These are phyloP conservation scores for Acanthosepion lycidas DNA, from an alignment of 2,888 invertebrate species.

Conservation along the genomic window DNA sequence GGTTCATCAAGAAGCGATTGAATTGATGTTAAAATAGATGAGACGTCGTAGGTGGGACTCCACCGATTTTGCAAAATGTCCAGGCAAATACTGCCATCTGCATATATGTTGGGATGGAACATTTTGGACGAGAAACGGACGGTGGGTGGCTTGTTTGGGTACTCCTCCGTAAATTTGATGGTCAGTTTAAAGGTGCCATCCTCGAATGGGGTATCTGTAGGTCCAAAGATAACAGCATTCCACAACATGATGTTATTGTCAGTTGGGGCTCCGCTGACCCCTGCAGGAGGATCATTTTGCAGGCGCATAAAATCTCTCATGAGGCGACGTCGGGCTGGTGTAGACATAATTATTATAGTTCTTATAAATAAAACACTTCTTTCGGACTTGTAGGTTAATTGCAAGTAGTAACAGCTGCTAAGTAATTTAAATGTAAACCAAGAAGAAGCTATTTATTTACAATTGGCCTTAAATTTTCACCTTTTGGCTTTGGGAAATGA, in stretches of 20 bases:
- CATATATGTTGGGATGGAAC: constrained; percentile 99
- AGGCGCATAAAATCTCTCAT: constrained; percentile 77
- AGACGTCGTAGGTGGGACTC: constrained; percentile 76
- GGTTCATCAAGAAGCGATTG: constrained; percentile 99
- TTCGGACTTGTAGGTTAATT: no score
- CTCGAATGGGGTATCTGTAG: constrained; percentile 94
- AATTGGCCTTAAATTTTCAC: no score
- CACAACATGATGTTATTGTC: constrained; percentile 99
- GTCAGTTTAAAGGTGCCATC: constrained; percentile 99
- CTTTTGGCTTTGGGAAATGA: no score
- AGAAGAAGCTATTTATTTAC: no score
- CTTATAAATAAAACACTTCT: no score
- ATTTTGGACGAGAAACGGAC: constrained; percentile 99
- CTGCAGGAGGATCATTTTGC: constrained; percentile 99
- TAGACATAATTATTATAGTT: not conserved
- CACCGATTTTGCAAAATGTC: constrained; percentile 98
- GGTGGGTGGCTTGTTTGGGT: constrained; percentile 99
- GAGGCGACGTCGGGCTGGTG: constrained; percentile 34
- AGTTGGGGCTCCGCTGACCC: constrained; percentile 98
- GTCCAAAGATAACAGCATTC: constrained; percentile 99
- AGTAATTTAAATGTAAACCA: no score
- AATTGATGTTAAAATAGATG: constrained; percentile 69
- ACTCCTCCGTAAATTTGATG: constrained; percentile 99
- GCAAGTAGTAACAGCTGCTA: no score
- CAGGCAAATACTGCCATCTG: constrained; percentile 97